These are phyloP conservation scores for Actias luna DNA, from an alignment of 2,888 invertebrate species.

Conservation along the genomic window DNA sequence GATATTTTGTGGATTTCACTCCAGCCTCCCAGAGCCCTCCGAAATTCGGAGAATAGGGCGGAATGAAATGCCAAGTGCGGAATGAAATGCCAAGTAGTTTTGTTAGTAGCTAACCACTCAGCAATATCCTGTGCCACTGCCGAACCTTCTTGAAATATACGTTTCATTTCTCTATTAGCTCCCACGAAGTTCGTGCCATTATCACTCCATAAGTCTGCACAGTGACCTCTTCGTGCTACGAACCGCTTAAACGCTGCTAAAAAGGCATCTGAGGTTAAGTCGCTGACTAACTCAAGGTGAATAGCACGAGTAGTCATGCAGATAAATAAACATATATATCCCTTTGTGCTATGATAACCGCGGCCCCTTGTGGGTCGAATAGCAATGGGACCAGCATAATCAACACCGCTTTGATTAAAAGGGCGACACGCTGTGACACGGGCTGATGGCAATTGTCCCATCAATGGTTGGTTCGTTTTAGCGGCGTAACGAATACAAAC, in stretches of 20 bases:
- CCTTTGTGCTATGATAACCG: slow-evolving; percentile 5
- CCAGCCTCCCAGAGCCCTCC: slow-evolving; percentile 9
- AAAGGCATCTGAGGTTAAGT: slow-evolving; percentile 8
- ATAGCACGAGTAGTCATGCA: slow-evolving; percentile 20
- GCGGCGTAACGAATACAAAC: not conserved
- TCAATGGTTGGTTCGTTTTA: slow-evolving; percentile 1
- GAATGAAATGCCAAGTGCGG: not conserved
- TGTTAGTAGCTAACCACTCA: not conserved
- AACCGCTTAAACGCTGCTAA: slow-evolving; percentile 19
- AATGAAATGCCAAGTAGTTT: too few relatives aligned
- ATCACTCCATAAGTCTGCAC: slow-evolving; percentile 9
- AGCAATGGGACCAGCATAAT: slow-evolving; percentile 17
- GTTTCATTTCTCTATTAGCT: not conserved
- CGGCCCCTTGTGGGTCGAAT: slow-evolving; percentile 14
- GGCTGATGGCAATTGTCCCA: slow-evolving; percentile 19
- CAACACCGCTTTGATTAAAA: slow-evolving; percentile 5
- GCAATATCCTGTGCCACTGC: not conserved
- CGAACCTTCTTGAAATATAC: too few relatives aligned
- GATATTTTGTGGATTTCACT: slow-evolving; percentile 6
- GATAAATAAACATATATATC: slow-evolving; percentile 17
- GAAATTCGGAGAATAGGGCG: not conserved
- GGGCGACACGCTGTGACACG: slow-evolving; percentile 11
- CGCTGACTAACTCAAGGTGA: slow-evolving; percentile 13
- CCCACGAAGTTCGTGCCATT: slow-evolving; percentile 12
- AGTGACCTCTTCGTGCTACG: slow-evolving; percentile 18